These are phyloP conservation scores for Bettongia penicillata DNA, from an alignment of 2,113 vertebrate species.

Conservation along the genomic window DNA sequence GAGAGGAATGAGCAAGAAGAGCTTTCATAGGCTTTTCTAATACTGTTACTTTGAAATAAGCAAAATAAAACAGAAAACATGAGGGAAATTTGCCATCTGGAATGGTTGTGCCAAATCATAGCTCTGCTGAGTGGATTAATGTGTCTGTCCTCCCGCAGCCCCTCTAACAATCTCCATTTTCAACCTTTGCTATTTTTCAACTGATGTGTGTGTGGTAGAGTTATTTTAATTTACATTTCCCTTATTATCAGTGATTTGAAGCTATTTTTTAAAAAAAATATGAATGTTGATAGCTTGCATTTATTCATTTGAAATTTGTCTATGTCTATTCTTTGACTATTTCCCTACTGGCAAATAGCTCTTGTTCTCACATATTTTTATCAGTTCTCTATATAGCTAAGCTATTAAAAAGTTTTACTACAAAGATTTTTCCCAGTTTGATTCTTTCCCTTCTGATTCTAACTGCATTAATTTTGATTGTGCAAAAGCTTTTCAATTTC, in stretches of 20 bases:
- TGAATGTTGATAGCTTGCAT: background rate
- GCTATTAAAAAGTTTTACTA: background rate
- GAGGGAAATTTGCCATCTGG: background rate
- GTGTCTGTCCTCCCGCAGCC: background rate
- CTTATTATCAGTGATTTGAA: background rate
- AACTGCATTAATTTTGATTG: background rate
- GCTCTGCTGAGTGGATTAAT: background rate
- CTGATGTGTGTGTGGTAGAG: background rate
- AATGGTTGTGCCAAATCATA: background rate
- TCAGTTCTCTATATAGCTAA: background rate
- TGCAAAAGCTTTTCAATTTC: background rate
- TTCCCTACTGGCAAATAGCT: background rate
- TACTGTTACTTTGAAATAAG: background rate
- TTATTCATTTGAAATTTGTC: background rate
- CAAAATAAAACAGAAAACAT: background rate
- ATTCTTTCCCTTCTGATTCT: background rate
- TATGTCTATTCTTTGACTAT: background rate
- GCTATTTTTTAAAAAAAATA: background rate
- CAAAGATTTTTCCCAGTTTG: background rate
- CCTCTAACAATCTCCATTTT: background rate
- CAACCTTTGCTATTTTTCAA: background rate
- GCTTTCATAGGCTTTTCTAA: background rate
- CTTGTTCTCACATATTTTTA: background rate
- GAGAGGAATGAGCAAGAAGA: background rate
- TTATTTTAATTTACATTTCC: background rate